Base-by-base conservation (phyloP, 1,140 invertebrate genomes). In the Oryzaephilus surinamensis region DNA sequence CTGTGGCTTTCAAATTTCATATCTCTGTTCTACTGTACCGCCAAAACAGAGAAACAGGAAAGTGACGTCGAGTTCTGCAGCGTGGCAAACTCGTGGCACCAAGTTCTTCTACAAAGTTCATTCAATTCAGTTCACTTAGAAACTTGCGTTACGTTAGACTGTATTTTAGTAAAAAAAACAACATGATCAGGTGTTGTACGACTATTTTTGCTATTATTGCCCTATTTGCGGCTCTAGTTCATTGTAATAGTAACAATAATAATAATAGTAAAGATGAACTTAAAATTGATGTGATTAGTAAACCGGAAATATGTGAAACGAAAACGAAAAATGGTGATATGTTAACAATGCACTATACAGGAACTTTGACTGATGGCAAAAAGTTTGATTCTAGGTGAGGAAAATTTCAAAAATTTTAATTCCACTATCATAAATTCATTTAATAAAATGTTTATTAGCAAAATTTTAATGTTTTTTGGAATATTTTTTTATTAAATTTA, bases 301-400 rank as follows among this genome's bases (percentile, higher is more conserved):
- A 76, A 41, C 83, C 87, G 2, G 86, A 90, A 51, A 70, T 75
- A 28, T 94, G 90, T 70, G 76, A 79, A 2, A 65, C 71, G 46
- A 84, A 83, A 60, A 77, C 84, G n/a, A 89, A 90, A 62, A 76
- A 76, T 42, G 84, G 86, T 17, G 87, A 94, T 63, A 81, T 83
- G 70, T 74, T 95, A 20, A 86, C 85, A 30, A 94, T 95, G 89
- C 90, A 95, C 62, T 95, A 95, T 58, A 87, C 80, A 20, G 90
- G 90, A 46, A 91, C 83, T 13, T 69, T 94, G 24, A 67, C 72
- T 43, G 84, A 93, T 64, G 89, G 88, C 36, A 88, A 76, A 54
- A 88, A 92, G 66, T 95, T 95, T 58, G 89, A 95, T 62, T 92
- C 88, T 49, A 93, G 88, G 86, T 92, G 70, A 76, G 71, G n/a